These are phyloP conservation scores for Neofelis nebulosa DNA, from an alignment of 2,113 vertebrate genomes.

Conservation along the genomic window DNA sequence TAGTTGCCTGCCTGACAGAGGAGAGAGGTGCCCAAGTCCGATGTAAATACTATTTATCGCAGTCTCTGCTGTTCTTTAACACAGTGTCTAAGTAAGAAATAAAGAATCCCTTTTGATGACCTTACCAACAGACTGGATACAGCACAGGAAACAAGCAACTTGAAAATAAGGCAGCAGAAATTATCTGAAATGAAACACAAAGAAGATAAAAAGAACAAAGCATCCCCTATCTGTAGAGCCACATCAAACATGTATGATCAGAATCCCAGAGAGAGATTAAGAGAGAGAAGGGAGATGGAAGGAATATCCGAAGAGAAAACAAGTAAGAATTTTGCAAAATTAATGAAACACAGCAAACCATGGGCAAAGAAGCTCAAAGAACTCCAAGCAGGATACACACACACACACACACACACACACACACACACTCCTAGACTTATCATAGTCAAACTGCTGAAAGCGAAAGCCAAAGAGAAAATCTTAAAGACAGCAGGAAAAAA, in stretches of 20 bases:
- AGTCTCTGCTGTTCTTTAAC: background rate
- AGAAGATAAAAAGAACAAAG: constrained; percentile 21
- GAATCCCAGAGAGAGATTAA: background rate
- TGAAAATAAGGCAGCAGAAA: constrained; percentile 23
- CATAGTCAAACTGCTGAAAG: background rate
- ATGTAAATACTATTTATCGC: background rate
- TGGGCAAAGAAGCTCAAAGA: background rate
- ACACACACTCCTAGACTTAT: background rate
- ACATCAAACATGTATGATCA: background rate
- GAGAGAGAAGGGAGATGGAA: background rate
- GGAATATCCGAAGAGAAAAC: background rate
- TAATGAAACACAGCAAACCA: constrained; percentile 23
- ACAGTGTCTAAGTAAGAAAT: constrained; percentile 3
- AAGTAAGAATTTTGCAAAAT: constrained; percentile 24
- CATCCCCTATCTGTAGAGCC: background rate
- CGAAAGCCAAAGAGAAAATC: constrained; percentile 17
- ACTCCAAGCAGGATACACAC: background rate
- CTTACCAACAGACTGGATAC: background rate
- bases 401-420: too few species aligned
- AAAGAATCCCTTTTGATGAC: background rate
- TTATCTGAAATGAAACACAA: constrained; percentile 25
- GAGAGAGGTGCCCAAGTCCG: background rate
- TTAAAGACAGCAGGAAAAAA: background rate
- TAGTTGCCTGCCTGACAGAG: background rate
- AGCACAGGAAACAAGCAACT: background rate